phyloP scores from a whole-genome alignment of 1,140 invertebrate species.

The Listronotus bonariensis region DNA sequence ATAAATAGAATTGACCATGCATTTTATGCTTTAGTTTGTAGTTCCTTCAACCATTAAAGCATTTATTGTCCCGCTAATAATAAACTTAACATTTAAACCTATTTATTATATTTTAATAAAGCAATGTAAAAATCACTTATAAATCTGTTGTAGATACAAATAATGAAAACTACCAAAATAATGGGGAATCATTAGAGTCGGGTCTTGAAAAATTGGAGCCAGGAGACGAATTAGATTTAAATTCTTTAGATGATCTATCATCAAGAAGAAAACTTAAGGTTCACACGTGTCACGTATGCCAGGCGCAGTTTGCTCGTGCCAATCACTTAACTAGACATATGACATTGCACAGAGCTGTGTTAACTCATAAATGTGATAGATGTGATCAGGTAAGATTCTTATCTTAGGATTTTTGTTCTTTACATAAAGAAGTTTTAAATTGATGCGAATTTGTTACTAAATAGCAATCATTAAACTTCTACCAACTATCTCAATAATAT shows the following conservation, averaged over 20 bases:
- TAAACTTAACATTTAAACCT: not conserved
- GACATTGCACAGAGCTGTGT: constrained; percentile 50
- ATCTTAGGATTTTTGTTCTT: too few relatives aligned
- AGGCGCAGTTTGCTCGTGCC: constrained; percentile 46
- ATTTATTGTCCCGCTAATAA: not conserved
- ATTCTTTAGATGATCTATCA: constrained; percentile 8
- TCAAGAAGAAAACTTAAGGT: constrained; percentile 35
- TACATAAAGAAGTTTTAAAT: too few relatives aligned
- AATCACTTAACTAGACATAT: constrained; percentile 54
- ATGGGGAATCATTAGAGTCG: constrained; percentile 8
- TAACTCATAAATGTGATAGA: constrained; percentile 52
- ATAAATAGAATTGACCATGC: too few relatives aligned
- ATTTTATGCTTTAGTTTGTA: too few relatives aligned
- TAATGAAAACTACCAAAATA: constrained; percentile 16
- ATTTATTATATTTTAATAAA: not conserved
- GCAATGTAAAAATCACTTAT: not conserved
- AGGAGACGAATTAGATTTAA: constrained; percentile 11
- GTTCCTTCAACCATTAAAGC: too few relatives aligned
- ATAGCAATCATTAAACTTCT: too few relatives aligned
- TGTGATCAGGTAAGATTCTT: constrained; percentile 30
- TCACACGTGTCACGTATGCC: constrained; percentile 53
- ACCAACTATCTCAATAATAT: too few relatives aligned
- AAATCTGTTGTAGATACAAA: constrained; percentile 1
- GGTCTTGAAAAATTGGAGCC: constrained; percentile 15
- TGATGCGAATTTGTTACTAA: too few relatives aligned